Evolutionary conservation across 1,140 invertebrate genomes (phyloP), one percentile per base, ranked within the genome.

Genomic region (Solenopsis invicta): DNA sequence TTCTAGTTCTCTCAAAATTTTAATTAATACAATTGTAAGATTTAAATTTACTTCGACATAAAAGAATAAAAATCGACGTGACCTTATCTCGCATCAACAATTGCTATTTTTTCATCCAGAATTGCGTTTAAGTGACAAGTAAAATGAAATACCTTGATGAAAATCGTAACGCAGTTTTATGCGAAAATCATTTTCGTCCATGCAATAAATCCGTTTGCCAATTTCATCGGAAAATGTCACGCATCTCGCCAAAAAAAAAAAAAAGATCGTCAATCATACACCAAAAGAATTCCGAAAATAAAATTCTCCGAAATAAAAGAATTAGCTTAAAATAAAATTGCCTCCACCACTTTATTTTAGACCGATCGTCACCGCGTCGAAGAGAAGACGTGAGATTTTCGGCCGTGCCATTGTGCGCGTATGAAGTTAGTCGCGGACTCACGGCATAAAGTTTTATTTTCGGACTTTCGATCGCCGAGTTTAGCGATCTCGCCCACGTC

Each of bases 391-490:
- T 45, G 10, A 59, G 69, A 61, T 82, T 34, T 52, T 61, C 1
- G 16, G 6, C 18, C 24, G 24, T 59, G 41, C 64, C 34, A 41
- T 66, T 56, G 76, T 48, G 45, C 72, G 61, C 80, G 76, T 48
- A 61, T 48, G 61, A 61, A 89, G 81, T 87, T 86, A 88, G 77
- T 89, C 77, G 86, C 85, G 86, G 78, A 76, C 37, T 75, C 77
- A 54, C 66, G 85, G 37, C 59, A 48, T 77, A 66, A 87, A 81
- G 50, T 81, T 82, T 67, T 75, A 80, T 78, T 86, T 82, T 88
- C 78, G 66, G 84, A 41, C 66, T 76, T 62, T 88, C 61, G 64
- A 13, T 45, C 54, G 72, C 29, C 72, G 59, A 85, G 80, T 85
- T 82, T 88, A 74, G 88, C 81, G 76, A 84, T 82, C 66, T 88